Percentiles rank a stretch among this genome's conserved stretches.
phyloP scores from a whole-genome alignment of 2,888 invertebrate species.

The Mythimna albipuncta region DNA sequence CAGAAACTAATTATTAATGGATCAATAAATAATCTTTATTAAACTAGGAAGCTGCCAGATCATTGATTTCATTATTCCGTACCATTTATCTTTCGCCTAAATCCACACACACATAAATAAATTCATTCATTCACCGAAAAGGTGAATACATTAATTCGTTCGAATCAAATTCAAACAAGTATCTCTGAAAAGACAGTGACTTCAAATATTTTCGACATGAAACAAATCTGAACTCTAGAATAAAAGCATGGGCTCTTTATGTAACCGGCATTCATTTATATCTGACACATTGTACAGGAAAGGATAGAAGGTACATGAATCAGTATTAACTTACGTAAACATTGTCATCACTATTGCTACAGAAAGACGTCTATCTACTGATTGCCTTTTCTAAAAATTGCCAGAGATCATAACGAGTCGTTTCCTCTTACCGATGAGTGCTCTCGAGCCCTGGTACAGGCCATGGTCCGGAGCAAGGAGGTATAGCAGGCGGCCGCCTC shows the following conservation, averaged over 20 bases:
- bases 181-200: slow-evolving; percentile 7
- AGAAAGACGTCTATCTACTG: too few relatives aligned
- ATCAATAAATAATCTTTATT: neutral
- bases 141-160: neutral
- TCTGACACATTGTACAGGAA: neutral
- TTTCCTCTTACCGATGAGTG: too few relatives aligned
- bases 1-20: neutral
- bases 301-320: slow-evolving; percentile 3
- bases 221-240: slow-evolving; percentile 46
- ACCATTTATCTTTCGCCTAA: neutral
- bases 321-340: neutral
- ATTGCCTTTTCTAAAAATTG: too few relatives aligned
- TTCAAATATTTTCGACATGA: slow-evolving; percentile 24
- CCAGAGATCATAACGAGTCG: too few relatives aligned
- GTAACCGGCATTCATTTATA: slow-evolving; percentile 61
- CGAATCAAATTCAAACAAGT: slow-evolving; percentile 2
- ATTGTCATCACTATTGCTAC: neutral
- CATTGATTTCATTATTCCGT: neutral
- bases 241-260: slow-evolving; percentile 46
- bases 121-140: neutral
- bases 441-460: too few relatives aligned
- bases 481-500: too few relatives aligned
- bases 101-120: neutral
- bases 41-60: neutral
- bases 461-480: too few relatives aligned